Conservation (phyloP, 2,113 vertebrate genomes). For the Abramis brama region DNA sequence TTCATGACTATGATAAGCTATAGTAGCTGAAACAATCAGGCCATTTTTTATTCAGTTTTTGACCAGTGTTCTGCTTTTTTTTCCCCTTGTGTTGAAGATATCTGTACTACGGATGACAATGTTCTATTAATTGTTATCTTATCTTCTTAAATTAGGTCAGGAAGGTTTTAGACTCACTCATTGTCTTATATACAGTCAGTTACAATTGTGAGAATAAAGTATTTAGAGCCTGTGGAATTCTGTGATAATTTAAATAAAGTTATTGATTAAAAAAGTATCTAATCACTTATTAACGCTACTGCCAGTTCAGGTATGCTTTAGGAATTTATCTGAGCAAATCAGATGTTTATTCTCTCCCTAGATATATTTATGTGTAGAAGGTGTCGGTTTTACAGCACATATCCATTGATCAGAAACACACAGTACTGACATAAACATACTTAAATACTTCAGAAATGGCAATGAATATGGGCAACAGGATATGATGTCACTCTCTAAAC, state of each 20-base stretch:
- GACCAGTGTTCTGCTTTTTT: not conserved
- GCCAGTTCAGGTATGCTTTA: not conserved
- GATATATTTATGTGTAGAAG: not conserved
- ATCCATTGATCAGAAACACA: not conserved
- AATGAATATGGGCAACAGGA: not conserved
- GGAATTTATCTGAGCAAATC: not conserved
- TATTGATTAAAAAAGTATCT: not conserved
- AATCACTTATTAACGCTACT: not conserved
- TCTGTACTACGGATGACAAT: slow-evolving; percentile 28
- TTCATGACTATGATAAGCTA: not conserved
- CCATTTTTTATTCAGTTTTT: not conserved
- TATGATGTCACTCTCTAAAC: no score
- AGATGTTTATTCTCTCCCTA: not conserved
- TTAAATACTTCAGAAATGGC: not conserved
- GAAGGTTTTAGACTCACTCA: slow-evolving; percentile 1
- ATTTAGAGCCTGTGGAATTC: not conserved
- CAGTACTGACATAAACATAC: not conserved
- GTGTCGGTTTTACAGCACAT: not conserved
- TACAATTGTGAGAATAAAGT: not conserved
- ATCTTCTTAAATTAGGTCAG: slow-evolving; percentile 51
- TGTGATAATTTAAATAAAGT: not conserved
- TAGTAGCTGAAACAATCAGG: not conserved
- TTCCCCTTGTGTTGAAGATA: not conserved
- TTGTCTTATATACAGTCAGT: not conserved
- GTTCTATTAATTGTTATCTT: slow-evolving; percentile 45